Evolutionary conservation across 2,888 invertebrate genomes (phyloP).

Genomic region (Drepana falcataria): DNA sequence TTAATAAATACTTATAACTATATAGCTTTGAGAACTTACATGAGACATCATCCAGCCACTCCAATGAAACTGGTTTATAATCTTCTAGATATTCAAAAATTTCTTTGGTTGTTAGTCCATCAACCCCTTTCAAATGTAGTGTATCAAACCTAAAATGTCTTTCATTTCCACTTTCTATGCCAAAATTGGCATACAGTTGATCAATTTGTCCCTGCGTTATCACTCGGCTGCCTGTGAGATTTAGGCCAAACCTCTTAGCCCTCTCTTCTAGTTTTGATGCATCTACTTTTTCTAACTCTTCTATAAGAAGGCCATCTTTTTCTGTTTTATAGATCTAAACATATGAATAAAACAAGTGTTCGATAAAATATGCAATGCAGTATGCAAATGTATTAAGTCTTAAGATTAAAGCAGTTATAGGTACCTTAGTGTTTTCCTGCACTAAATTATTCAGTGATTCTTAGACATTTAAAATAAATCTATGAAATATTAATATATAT

Average conservation of each 20-base stretch:
- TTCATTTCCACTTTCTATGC: conserved; percentile 76
- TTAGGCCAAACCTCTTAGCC: conserved; percentile 65
- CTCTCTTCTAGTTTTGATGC: conserved; percentile 64
- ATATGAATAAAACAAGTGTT: neutral
- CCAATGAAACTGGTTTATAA: conserved; percentile 86
- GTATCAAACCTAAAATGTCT: conserved; percentile 84
- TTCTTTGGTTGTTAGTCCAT: conserved; percentile 87
- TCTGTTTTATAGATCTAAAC: conserved; percentile 55
- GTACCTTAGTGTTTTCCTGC: too few species aligned
- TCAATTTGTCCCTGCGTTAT: conserved; percentile 70
- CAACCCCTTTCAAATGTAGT: conserved; percentile 86
- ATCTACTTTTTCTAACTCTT: conserved; percentile 62
- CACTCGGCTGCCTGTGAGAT: conserved; percentile 59
- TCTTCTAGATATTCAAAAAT: conserved; percentile 88
- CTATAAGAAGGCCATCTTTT: conserved; percentile 48
- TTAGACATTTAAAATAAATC: too few species aligned
- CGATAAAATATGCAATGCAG: too few species aligned
- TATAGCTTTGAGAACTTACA: conserved; percentile 72
- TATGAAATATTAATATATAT: too few species aligned
- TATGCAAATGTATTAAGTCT: too few species aligned
- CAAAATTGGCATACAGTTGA: conserved; percentile 63
- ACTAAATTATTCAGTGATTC: too few species aligned
- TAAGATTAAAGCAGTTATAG: too few species aligned
- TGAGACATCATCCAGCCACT: conserved; percentile 89
- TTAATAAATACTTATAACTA: too few species aligned